Conservation (phyloP, 2,797 vertebrate species). For the Micrastur ruficollis region DNA sequence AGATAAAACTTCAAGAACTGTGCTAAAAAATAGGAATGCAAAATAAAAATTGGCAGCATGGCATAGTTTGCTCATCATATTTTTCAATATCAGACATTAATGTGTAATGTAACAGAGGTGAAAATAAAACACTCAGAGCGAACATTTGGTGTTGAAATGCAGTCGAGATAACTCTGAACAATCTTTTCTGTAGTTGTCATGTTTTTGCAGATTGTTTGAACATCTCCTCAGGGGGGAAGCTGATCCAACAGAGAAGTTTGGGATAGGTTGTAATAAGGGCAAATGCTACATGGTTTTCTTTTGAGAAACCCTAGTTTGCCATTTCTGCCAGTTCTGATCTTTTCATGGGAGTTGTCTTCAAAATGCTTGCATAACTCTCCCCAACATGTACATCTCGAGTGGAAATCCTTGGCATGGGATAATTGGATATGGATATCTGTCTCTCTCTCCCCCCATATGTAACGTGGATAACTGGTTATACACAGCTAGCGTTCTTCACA, state of each 20-base stretch:
- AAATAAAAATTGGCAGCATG: conserved; percentile 14
- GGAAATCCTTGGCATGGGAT: background rate
- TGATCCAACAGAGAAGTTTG: background rate
- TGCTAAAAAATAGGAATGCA: background rate
- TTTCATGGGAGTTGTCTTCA: background rate
- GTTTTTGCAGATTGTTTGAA: conserved; percentile 10
- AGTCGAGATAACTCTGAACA: background rate
- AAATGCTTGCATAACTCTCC: background rate
- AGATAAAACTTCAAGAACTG: background rate
- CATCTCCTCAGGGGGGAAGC: background rate
- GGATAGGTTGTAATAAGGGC: background rate
- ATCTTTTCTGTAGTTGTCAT: background rate
- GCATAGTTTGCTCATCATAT: background rate
- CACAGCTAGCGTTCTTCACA: background rate
- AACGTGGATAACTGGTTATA: background rate
- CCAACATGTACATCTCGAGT: background rate
- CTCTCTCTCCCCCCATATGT: too few species aligned
- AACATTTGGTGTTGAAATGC: conserved; percentile 47
- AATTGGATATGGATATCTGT: background rate
- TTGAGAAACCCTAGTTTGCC: background rate
- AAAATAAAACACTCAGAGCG: conserved; percentile 13
- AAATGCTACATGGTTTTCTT: background rate
- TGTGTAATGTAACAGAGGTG: conserved; percentile 18
- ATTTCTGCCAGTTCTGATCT: background rate
- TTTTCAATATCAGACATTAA: conserved; percentile 28